A percentile compares a stretch with the other conserved stretches of the same genome.
These are phyloP conservation scores for Cephus cinctus DNA, from an alignment of 1,140 invertebrate species.

Conservation along the genomic window DNA sequence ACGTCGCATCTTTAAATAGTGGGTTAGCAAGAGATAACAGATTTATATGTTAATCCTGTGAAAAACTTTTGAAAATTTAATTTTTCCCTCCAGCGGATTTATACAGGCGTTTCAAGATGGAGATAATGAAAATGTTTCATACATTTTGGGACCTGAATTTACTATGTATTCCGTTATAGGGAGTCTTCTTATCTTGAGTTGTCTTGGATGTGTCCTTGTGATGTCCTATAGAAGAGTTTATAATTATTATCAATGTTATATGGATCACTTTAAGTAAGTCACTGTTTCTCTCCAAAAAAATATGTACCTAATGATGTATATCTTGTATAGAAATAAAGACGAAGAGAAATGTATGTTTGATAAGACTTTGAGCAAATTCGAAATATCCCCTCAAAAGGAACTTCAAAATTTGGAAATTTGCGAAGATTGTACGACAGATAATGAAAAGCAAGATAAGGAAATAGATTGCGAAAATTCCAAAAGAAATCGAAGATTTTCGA, in stretches of 20 bases:
- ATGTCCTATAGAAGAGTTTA: conserved; percentile 7
- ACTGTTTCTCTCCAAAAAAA: not conserved
- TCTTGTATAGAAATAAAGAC: not conserved
- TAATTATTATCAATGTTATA: conserved; percentile 7
- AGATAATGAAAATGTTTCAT: no score
- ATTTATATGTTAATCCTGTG: no score
- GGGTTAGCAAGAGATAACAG: no score
- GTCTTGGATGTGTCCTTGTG: not conserved
- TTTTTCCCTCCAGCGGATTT: no score
- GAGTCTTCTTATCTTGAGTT: conserved; percentile 5
- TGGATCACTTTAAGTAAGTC: not conserved
- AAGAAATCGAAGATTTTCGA: not conserved
- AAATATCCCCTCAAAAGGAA: conserved; percentile 4
- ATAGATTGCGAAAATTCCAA: not conserved
- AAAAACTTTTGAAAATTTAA: no score
- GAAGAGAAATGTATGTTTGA: not conserved
- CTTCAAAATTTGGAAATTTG: not conserved
- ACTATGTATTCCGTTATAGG: no score
- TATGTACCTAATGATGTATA: not conserved
- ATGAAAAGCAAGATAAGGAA: conserved; percentile 1
- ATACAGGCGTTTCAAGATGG: no score
- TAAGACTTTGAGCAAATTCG: not conserved
- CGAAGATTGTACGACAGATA: not conserved
- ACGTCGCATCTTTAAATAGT: no score
- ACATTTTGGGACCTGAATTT: no score